Evolutionary conservation across 2,888 invertebrate genomes (phyloP).

Genomic region (Hylaea fasciaria): DNA sequence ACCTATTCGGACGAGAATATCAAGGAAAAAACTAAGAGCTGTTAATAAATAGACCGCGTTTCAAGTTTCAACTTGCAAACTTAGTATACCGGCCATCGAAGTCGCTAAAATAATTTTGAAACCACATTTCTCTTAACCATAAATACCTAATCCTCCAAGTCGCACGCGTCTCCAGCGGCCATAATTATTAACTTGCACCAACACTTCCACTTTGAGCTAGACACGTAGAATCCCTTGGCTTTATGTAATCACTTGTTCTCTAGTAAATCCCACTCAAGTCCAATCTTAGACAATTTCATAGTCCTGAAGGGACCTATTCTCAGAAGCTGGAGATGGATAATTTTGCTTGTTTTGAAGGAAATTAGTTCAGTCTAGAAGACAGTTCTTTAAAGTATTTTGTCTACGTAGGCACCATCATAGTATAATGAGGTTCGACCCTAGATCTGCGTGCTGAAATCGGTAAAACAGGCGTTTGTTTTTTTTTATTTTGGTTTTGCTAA

Average conservation of each 20-base stretch:
- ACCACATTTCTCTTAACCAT: not conserved
- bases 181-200: slow-evolving; percentile 34
- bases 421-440: too few species aligned
- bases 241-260: slow-evolving; percentile 45
- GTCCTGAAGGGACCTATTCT: slow-evolving; percentile 37
- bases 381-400: slow-evolving; percentile 12
- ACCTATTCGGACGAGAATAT: too few species aligned
- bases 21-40: too few species aligned
- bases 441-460: too few species aligned
- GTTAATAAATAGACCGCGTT: too few species aligned
- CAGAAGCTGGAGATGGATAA: slow-evolving; percentile 28
- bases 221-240: slow-evolving; percentile 39
- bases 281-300: slow-evolving; percentile 44
- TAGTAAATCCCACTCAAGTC: slow-evolving; percentile 40
- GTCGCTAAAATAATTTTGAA: not conserved
- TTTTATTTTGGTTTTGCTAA: too few species aligned
- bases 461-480: too few species aligned
- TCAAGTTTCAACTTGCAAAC: too few species aligned
- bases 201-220: slow-evolving; percentile 34
- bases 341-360: slow-evolving; percentile 27
- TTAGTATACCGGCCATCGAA: too few species aligned
- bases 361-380: not conserved
- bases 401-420: too few species aligned
- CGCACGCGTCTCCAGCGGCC: slow-evolving; percentile 23
- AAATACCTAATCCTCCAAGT: slow-evolving; percentile 23